Conservation (phyloP, 2,113 vertebrate genomes). For the Ctenomys sociabilis region DNA sequence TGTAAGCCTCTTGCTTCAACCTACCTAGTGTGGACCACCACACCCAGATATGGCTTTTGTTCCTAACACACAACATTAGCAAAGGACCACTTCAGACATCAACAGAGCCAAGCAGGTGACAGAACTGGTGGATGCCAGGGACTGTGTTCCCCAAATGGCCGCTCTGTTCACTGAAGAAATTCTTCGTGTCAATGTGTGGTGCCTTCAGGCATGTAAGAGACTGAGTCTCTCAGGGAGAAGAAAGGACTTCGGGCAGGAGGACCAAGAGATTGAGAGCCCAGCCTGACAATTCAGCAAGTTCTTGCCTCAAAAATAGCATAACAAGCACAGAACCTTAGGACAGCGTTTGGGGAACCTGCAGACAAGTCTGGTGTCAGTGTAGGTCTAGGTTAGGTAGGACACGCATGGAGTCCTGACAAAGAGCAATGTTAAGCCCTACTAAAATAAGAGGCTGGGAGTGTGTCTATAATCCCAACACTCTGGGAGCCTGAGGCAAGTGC, state of each 20-base stretch:
- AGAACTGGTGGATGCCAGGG: not conserved
- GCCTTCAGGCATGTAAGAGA: not conserved
- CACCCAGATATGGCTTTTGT: conserved; percentile 16
- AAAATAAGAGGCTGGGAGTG: not conserved
- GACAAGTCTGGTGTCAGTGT: not conserved
- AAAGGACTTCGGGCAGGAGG: not conserved
- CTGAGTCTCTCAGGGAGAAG: not conserved
- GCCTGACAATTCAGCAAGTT: not conserved
- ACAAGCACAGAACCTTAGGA: not conserved
- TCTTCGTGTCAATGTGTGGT: not conserved
- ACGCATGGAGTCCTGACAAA: not conserved
- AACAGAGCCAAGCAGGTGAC: not conserved
- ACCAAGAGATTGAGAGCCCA: not conserved
- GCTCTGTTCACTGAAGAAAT: not conserved
- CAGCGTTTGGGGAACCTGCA: not conserved
- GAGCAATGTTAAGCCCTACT: not conserved
- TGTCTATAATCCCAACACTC: not conserved
- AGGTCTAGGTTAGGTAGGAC: too few species aligned
- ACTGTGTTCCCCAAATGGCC: not conserved
- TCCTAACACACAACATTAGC: conserved; percentile 5
- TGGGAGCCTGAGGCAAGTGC: not conserved
- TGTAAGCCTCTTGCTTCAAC: not conserved
- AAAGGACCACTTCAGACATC: not conserved
- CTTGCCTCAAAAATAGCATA: not conserved
- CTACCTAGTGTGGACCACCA: not conserved